Percentiles rank a stretch among this genome's conserved stretches.
Conservation (phyloP, 2,888 invertebrate genomes). For the Tachina lurida region DNA sequence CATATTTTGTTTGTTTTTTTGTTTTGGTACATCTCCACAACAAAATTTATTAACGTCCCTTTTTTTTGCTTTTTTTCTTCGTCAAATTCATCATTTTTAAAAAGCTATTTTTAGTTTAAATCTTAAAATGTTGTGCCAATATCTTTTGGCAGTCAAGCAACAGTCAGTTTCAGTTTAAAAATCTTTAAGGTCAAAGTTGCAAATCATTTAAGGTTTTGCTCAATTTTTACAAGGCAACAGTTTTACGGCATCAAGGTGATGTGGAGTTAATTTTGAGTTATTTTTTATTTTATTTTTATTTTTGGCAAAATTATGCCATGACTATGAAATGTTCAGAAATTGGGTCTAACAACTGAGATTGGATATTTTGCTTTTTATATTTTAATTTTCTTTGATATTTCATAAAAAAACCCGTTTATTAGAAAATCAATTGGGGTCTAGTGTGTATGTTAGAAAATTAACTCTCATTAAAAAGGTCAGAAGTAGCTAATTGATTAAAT, state of each 20-base stretch:
- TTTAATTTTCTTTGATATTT: background rate
- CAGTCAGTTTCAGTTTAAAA: slow-evolving; percentile 21
- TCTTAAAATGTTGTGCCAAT: slow-evolving; percentile 16
- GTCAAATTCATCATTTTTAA: slow-evolving; percentile 34
- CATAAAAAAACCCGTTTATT: slow-evolving; percentile 24
- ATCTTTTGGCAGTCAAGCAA: slow-evolving; percentile 22
- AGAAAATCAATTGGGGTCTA: background rate
- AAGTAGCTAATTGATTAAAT: background rate
- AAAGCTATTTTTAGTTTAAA: slow-evolving; percentile 41
- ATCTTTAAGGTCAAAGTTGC: slow-evolving; percentile 61
- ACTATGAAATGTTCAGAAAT: slow-evolving; percentile 57
- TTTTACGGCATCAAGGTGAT: slow-evolving; percentile 42
- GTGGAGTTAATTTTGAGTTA: slow-evolving; percentile 4
- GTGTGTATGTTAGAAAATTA: slow-evolving; percentile 26
- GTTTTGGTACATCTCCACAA: slow-evolving; percentile 23
- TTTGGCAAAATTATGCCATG: slow-evolving; percentile 29
- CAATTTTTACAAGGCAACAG: slow-evolving; percentile 44
- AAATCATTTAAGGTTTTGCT: slow-evolving; percentile 50
- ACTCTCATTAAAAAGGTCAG: slow-evolving; percentile 30
- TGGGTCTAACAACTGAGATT: slow-evolving; percentile 22
- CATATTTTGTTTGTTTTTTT: background rate
- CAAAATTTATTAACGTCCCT: slow-evolving; percentile 48
- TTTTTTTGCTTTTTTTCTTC: slow-evolving; percentile 14
- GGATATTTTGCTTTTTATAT: background rate
- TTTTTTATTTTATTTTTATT: slow-evolving; percentile 16